These are phyloP conservation scores for Flexamia atlantica DNA, from an alignment of 2,888 invertebrate genomes.

Conservation along the genomic window DNA sequence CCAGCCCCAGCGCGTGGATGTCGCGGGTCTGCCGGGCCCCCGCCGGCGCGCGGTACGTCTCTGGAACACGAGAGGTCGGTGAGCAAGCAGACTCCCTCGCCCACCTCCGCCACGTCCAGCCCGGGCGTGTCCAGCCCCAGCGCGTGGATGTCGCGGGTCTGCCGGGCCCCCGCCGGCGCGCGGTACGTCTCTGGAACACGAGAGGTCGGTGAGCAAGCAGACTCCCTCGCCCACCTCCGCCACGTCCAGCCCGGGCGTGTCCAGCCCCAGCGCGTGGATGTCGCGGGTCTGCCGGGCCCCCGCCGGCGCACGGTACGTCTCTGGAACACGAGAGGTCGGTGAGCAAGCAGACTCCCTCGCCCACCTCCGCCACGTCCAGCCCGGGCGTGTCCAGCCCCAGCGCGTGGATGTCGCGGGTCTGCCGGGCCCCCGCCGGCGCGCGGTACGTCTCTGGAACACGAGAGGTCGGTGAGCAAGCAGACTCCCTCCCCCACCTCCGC, in stretches of 20 bases:
- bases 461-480: too few relatives aligned
- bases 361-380: constrained; percentile 85
- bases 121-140: constrained; percentile 18
- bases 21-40: constrained; percentile 49
- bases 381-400: constrained; percentile 18
- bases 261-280: constrained; percentile 23
- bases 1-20: constrained; percentile 27
- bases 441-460: constrained; percentile 54
- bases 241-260: constrained; percentile 76
- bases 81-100: constrained; percentile 87
- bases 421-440: constrained; percentile 31
- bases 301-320: constrained; percentile 39
- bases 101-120: constrained; percentile 85
- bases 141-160: constrained; percentile 43
- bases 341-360: constrained; percentile 87
- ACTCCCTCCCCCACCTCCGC: constrained; percentile 87
- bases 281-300: constrained; percentile 51
- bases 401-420: constrained; percentile 43
- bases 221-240: constrained; percentile 87
- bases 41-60: constrained; percentile 42
- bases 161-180: constrained; percentile 31
- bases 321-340: too few relatives aligned
- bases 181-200: constrained; percentile 54
- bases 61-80: constrained; percentile 15
- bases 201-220: too few relatives aligned